These are phyloP conservation scores for Sceloporus undulatus DNA, from an alignment of 2,113 vertebrate species.

Conservation along the genomic window DNA sequence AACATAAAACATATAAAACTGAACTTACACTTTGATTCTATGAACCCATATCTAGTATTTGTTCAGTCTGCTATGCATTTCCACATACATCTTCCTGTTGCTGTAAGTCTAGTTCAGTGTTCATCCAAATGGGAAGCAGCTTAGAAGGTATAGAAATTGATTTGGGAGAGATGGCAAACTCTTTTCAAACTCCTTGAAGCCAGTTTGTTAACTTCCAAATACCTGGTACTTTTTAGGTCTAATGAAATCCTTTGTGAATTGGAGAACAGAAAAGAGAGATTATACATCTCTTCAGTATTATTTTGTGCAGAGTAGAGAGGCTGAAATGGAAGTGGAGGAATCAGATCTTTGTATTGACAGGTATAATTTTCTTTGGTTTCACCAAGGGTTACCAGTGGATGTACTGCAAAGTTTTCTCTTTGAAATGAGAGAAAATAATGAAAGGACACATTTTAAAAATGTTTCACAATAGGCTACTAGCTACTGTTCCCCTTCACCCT, in stretches of 20 bases:
- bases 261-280: neutral
- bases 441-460: neutral
- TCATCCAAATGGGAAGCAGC: neutral
- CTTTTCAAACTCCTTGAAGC: neutral
- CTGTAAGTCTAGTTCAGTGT: neutral
- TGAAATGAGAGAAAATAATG: neutral
- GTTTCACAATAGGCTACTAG: constrained; percentile 36
- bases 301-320: neutral
- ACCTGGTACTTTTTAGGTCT: neutral
- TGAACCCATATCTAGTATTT: no score
- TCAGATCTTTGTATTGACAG: neutral
- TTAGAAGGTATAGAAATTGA: neutral
- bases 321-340: neutral
- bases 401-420: neutral
- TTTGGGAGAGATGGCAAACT: neutral
- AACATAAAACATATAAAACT: no score
- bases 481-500: constrained; percentile 43
- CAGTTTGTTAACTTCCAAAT: neutral
- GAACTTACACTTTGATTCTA: no score
- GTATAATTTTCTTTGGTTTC: neutral
- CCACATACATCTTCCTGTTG: neutral
- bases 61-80: neutral
- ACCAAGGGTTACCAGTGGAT: neutral
- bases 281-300: neutral
- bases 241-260: no score